phyloP scores from a whole-genome alignment of 2,113 vertebrate genomes.

The Gracilinanus agilis region DNA sequence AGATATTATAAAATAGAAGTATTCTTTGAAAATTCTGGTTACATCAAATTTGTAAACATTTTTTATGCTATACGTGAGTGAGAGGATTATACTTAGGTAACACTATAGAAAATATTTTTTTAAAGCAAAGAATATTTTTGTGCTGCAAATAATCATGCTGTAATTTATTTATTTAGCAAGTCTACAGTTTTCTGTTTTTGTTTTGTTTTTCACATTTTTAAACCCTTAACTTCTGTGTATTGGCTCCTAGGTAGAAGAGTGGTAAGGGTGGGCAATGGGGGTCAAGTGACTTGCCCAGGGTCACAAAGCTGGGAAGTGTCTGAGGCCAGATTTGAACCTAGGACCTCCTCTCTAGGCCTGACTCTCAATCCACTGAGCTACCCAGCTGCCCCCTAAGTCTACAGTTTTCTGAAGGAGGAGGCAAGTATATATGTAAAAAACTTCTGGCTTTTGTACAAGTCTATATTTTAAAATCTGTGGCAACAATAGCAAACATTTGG shows the following conservation, averaged over 20 bases:
- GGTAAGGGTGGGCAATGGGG: no score
- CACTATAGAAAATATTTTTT: slow-evolving; percentile 39
- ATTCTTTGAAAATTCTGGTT: slow-evolving; percentile 21
- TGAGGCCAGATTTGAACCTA: no score
- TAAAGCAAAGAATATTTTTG: slow-evolving; percentile 16
- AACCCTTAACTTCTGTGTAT: no score
- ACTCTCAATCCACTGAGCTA: no score
- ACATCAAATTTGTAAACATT: background rate
- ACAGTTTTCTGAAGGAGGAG: slow-evolving; percentile 14
- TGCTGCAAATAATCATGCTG: slow-evolving; percentile 12
- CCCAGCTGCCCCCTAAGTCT: no score
- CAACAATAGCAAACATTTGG: background rate
- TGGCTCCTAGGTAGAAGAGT: no score
- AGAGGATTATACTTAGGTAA: slow-evolving; percentile 29
- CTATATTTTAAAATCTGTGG: background rate
- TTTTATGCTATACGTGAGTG: background rate
- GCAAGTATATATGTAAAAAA: background rate
- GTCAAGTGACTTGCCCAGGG: no score
- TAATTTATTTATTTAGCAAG: slow-evolving; percentile 15
- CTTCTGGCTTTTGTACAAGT: background rate
- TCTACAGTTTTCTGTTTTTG: slow-evolving; percentile 8
- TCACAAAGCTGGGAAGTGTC: no score
- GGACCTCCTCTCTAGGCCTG: no score
- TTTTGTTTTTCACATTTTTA: no score
- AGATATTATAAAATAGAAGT: background rate